Percentiles rank a stretch among this genome's conserved stretches.
phyloP scores from a whole-genome alignment of 2,888 invertebrate species.

The Serrognathus titanus region DNA sequence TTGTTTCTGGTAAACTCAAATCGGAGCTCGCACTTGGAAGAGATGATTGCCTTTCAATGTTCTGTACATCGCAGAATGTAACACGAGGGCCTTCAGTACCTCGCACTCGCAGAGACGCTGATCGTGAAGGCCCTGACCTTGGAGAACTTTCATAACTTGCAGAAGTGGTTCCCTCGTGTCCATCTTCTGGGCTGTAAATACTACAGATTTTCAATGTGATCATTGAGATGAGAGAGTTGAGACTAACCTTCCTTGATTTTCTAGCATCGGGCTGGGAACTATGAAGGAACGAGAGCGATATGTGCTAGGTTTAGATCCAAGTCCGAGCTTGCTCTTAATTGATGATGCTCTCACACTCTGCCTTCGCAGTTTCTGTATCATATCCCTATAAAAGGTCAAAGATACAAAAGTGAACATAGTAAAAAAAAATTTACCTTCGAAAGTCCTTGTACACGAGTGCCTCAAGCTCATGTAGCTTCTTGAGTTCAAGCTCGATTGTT shows the following conservation, averaged over 20 bases:
- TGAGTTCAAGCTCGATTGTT: constrained; percentile 89
- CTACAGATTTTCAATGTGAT: background rate
- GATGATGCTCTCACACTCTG: constrained; percentile 78
- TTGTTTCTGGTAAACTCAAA: constrained; percentile 58
- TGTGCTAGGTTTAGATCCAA: constrained; percentile 58
- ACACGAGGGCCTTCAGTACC: constrained; percentile 54
- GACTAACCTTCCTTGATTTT: constrained; percentile 48
- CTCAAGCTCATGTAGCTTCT: constrained; percentile 88
- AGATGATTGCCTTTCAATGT: constrained; percentile 66
- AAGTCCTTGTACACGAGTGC: constrained; percentile 93
- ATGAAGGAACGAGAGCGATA: constrained; percentile 77
- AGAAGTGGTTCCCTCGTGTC: constrained; percentile 58
- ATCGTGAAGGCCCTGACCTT: constrained; percentile 65
- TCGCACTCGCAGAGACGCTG: constrained; percentile 64
- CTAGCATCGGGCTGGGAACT: constrained; percentile 64
- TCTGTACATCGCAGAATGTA: constrained; percentile 60
- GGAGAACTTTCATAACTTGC: constrained; percentile 73
- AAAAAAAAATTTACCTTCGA: constrained; percentile 55
- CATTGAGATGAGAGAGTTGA: background rate
- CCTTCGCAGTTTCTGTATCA: constrained; percentile 84
- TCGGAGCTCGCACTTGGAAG: constrained; percentile 73
- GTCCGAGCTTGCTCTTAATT: constrained; percentile 74
- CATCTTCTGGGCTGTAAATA: constrained; percentile 48
- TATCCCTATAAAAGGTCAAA: constrained; percentile 63
- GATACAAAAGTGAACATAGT: background rate